phyloP scores from a whole-genome alignment of 2,113 vertebrate species.

The Podiceps cristatus region DNA sequence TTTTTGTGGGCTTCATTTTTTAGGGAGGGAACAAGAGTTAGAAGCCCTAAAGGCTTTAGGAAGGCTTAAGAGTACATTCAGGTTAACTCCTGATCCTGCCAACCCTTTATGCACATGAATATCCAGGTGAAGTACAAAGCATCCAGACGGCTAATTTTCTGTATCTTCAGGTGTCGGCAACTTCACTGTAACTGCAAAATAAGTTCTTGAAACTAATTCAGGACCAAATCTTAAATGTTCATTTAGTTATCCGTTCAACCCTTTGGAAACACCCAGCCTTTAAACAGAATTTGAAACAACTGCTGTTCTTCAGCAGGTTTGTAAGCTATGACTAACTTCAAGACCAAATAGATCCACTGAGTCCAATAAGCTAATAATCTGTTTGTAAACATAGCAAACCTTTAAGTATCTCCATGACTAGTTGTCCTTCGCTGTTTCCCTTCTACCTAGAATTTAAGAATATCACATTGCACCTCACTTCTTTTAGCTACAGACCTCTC shows the following conservation, averaged over 20 bases:
- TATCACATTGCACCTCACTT: rapidly evolving
- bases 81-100: not conserved
- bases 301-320: not conserved
- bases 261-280: not conserved
- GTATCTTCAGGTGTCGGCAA: not conserved
- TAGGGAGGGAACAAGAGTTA: not conserved
- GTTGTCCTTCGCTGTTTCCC: not conserved
- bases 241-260: not conserved
- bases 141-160: not conserved
- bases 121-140: not conserved
- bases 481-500: not conserved
- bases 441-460: not conserved
- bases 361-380: not conserved
- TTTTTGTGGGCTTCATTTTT: not conserved
- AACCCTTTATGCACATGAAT: not conserved
- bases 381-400: not conserved
- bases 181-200: not conserved
- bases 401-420: not conserved
- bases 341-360: not conserved
- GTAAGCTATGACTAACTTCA: not conserved
- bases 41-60: not conserved
- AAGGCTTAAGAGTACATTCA: not conserved
- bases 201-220: not conserved
- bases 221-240: not conserved
- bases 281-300: not conserved